These are phyloP conservation scores for Ameiurus melas DNA, from an alignment of 2,113 vertebrate genomes.

Conservation along the genomic window DNA sequence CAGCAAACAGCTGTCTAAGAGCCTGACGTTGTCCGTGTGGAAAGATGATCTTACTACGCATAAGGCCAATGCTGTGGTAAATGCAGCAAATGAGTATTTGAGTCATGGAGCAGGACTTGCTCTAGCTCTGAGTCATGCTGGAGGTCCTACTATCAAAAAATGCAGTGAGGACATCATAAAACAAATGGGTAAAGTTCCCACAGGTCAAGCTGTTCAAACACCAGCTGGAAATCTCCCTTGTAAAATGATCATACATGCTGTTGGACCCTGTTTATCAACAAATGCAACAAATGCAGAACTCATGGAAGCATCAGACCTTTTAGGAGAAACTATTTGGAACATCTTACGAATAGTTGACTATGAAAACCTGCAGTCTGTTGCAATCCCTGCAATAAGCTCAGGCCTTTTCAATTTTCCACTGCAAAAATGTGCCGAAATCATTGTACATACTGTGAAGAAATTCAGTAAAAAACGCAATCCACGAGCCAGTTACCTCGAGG, in stretches of 20 bases:
- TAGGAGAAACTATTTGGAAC: constrained; percentile 52
- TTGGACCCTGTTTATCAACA: constrained; percentile 67
- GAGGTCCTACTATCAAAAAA: constrained; percentile 72
- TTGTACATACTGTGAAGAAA: constrained; percentile 67
- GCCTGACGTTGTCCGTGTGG: constrained; percentile 76
- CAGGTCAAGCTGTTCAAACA: constrained; percentile 64
- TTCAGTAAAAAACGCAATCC: neutral
- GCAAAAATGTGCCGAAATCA: constrained; percentile 69
- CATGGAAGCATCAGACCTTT: rapidly evolving
- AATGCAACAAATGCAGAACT: rapidly evolving
- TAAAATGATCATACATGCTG: constrained; percentile 79
- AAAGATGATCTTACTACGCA: constrained; percentile 81
- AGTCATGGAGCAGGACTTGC: constrained; percentile 77
- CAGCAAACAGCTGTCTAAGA: constrained; percentile 37
- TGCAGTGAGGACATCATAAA: constrained; percentile 51
- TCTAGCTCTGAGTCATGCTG: constrained; percentile 69
- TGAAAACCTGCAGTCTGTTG: constrained; percentile 60
- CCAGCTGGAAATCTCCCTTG: constrained; percentile 73
- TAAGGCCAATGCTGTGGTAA: constrained; percentile 77
- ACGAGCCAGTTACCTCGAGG: constrained; percentile 54
- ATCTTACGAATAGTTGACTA: constrained; percentile 57
- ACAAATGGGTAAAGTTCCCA: rapidly evolving
- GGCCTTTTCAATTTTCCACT: constrained; percentile 82
- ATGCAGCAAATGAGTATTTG: constrained; percentile 80
- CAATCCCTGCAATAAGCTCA: constrained; percentile 90